These are phyloP conservation scores for Tetheella fluctuosa DNA, from an alignment of 2,888 invertebrate species.

Conservation along the genomic window DNA sequence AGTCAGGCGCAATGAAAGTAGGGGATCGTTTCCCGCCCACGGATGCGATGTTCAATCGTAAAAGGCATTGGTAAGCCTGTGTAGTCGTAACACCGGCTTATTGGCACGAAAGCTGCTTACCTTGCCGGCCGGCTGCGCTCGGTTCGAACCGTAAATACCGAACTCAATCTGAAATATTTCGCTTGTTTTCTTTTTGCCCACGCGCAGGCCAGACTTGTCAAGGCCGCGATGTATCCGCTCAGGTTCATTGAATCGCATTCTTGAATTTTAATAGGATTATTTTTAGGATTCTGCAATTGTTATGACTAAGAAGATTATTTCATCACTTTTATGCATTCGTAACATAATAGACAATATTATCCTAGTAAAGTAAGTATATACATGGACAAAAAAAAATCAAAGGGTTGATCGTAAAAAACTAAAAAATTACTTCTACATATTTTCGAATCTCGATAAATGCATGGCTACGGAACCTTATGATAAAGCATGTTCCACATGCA, in stretches of 20 bases:
- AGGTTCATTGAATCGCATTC: constrained; percentile 59
- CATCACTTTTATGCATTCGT: not conserved
- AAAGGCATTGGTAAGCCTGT: constrained; percentile 18
- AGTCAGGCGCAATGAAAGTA: constrained; percentile 38
- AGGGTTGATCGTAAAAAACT: too few species aligned
- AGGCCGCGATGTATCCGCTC: constrained; percentile 60
- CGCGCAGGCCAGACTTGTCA: constrained; percentile 41
- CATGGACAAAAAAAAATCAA: too few species aligned
- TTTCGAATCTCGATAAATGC: not conserved
- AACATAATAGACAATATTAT: too few species aligned
- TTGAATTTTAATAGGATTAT: constrained; percentile 38
- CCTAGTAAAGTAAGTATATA: too few species aligned
- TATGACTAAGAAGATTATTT: constrained; percentile 17
- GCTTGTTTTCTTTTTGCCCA: constrained; percentile 50
- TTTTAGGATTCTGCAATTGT: constrained; percentile 23
- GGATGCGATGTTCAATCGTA: constrained; percentile 22
- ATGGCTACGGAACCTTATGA: not conserved
- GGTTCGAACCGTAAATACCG: constrained; percentile 52
- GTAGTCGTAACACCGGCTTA: constrained; percentile 49
- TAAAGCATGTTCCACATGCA: not conserved
- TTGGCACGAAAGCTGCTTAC: constrained; percentile 68
- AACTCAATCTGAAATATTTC: constrained; percentile 45
- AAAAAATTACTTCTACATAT: too few species aligned
- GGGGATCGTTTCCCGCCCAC: constrained; percentile 50
- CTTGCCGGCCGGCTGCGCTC: constrained; percentile 59